Evolutionary conservation across 1,140 invertebrate genomes (phyloP).

Genomic region (Stenopsyche tienmushanensis): DNA sequence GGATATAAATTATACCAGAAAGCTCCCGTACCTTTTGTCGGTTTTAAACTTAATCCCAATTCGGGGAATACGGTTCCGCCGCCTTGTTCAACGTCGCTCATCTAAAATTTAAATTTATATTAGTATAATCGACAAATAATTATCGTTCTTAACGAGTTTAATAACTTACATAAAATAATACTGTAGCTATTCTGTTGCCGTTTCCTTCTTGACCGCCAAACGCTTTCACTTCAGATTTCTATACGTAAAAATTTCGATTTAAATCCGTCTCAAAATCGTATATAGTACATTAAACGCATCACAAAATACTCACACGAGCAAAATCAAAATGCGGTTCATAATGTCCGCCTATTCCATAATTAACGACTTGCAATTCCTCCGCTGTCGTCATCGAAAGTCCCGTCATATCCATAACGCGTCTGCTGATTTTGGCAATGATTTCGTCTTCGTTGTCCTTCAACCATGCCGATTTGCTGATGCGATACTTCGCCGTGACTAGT

Average conservation of each 20-base stretch:
- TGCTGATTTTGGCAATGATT: constrained; percentile 73
- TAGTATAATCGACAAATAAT: neutral
- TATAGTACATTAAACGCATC: neutral
- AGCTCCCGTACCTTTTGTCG: constrained; percentile 86
- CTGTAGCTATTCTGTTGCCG: constrained; percentile 92
- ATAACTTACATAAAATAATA: constrained; percentile 81
- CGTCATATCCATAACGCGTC: constrained; percentile 77
- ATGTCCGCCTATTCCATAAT: constrained; percentile 99
- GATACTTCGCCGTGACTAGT: constrained; percentile 89
- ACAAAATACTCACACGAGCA: constrained; percentile 67
- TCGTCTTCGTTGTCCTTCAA: constrained; percentile 80
- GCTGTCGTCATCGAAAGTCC: constrained; percentile 82
- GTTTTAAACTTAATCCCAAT: constrained; percentile 80
- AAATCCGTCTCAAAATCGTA: neutral
- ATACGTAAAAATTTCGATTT: constrained; percentile 45
- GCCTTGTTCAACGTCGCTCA: constrained; percentile 93
- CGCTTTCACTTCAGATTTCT: constrained; percentile 87
- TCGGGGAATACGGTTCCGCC: constrained; percentile 94
- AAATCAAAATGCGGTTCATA: constrained; percentile 99
- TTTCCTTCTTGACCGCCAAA: constrained; percentile 76
- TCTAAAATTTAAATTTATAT: constrained; percentile 60
- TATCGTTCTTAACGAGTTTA: neutral
- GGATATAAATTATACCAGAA: constrained; percentile 95
- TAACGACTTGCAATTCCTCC: constrained; percentile 95
- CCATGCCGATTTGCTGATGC: constrained; percentile 98